Evolutionary conservation across 2,888 invertebrate species (phyloP).

Genomic region (Ferdinandea cuprea): DNA sequence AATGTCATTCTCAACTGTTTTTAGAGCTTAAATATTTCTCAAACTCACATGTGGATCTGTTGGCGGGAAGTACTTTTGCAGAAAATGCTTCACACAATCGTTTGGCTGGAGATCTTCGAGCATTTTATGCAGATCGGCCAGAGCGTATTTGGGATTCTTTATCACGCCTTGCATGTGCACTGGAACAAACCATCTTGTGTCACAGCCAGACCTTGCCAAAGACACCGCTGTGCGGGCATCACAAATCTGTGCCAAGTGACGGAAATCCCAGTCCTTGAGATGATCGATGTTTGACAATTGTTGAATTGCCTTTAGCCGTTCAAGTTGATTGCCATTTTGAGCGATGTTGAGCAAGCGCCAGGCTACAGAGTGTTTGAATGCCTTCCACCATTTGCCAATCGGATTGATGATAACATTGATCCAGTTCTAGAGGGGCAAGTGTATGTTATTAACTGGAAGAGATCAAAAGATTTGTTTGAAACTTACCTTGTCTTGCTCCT

Average conservation of each 20-base stretch:
- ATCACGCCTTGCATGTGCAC: constrained; percentile 85
- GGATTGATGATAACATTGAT: constrained; percentile 82
- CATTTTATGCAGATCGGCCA: constrained; percentile 80
- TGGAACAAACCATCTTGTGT: constrained; percentile 89
- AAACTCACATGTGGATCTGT: constrained; percentile 78
- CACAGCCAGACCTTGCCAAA: constrained; percentile 89
- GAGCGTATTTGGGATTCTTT: constrained; percentile 81
- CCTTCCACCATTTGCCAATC: constrained; percentile 85
- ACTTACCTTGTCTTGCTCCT: constrained; percentile 80
- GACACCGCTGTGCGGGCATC: constrained; percentile 90
- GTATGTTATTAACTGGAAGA: not conserved
- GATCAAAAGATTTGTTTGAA: not conserved
- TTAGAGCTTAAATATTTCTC: not conserved
- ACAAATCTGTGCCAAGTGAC: constrained; percentile 90
- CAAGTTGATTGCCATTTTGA: constrained; percentile 86
- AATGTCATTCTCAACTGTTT: not conserved
- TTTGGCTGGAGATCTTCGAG: constrained; percentile 79
- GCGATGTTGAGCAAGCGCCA: constrained; percentile 87
- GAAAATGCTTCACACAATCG: constrained; percentile 81
- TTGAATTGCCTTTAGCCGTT: constrained; percentile 87
- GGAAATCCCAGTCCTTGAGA: constrained; percentile 88
- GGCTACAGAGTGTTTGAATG: constrained; percentile 86
- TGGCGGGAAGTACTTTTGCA: constrained; percentile 81
- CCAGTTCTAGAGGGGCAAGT: constrained; percentile 79
- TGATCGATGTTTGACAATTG: constrained; percentile 87